These are phyloP conservation scores for Arizona elegans DNA, from an alignment of 2,113 vertebrate genomes.

Conservation along the genomic window DNA sequence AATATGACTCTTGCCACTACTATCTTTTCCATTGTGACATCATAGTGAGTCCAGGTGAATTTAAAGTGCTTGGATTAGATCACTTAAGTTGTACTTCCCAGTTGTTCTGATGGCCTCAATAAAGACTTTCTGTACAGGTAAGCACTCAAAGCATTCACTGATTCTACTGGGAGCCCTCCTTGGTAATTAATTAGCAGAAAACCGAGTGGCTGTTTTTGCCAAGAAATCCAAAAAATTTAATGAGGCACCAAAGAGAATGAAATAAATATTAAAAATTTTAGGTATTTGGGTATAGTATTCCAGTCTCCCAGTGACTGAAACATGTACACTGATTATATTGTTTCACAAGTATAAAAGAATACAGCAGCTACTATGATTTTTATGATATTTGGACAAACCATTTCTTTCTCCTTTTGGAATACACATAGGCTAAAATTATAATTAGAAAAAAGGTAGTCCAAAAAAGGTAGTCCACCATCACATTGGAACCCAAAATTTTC, in stretches of 20 bases:
- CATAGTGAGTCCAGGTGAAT: not conserved
- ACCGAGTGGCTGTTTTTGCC: not conserved
- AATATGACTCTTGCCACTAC: not conserved
- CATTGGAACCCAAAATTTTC: not conserved
- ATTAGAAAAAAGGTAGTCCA: too few relatives aligned
- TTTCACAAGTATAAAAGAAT: not conserved
- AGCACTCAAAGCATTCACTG: not conserved
- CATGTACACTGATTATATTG: not conserved
- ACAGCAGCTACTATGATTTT: not conserved
- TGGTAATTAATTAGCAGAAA: not conserved
- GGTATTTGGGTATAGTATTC: not conserved
- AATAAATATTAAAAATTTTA: not conserved
- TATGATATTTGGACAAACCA: not conserved
- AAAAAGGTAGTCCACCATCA: too few relatives aligned
- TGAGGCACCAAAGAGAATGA: not conserved
- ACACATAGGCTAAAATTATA: not conserved
- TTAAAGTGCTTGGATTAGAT: not conserved
- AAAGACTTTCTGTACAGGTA: not conserved
- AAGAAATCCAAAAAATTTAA: not conserved
- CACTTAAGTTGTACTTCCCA: not conserved
- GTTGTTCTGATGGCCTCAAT: not conserved
- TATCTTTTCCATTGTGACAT: not conserved
- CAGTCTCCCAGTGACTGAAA: not conserved
- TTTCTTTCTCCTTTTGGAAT: not conserved
- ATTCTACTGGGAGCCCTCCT: not conserved